A percentile compares a stretch with the other conserved stretches of the same genome.
Conservation (phyloP, 1,140 invertebrate genomes). For the Pachyrhynchus sulphureomaculatus region DNA sequence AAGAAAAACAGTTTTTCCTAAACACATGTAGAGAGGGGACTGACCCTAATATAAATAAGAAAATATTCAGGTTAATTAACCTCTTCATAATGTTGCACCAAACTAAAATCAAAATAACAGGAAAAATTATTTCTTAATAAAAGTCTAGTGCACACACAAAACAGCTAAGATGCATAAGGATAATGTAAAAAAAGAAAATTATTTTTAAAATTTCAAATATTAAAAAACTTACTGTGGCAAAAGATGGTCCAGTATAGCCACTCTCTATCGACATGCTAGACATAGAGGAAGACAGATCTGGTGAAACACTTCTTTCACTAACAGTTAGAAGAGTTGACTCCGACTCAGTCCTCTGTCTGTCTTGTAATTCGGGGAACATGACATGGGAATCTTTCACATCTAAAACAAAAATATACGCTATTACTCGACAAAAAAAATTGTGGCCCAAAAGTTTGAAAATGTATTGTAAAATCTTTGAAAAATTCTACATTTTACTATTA, state of each 20-base stretch:
- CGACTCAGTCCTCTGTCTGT: slow-evolving; percentile 32
- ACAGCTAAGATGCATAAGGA: too few species aligned
- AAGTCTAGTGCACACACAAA: not conserved
- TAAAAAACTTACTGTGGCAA: slow-evolving; percentile 58
- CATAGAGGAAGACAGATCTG: slow-evolving; percentile 28
- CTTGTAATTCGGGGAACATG: slow-evolving; percentile 60
- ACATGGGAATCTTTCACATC: slow-evolving; percentile 57
- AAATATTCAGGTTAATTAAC: slow-evolving; percentile 32
- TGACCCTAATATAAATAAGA: slow-evolving; percentile 28
- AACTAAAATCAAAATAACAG: not conserved
- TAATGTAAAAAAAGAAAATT: too few species aligned
- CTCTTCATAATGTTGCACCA: slow-evolving; percentile 29
- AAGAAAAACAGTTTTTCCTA: too few species aligned
- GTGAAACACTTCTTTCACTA: slow-evolving; percentile 33
- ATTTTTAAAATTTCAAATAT: too few species aligned
- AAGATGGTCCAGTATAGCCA: slow-evolving; percentile 53
- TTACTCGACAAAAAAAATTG: too few species aligned
- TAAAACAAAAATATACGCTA: not conserved
- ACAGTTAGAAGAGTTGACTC: slow-evolving; percentile 22
- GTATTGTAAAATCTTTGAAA: too few species aligned
- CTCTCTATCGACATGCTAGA: slow-evolving; percentile 42
- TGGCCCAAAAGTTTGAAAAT: too few species aligned
- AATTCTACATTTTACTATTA: too few species aligned
- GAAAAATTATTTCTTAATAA: not conserved
- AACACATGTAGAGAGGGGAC: slow-evolving; percentile 30